phyloP scores from a whole-genome alignment of 2,113 vertebrate genomes.

The zebrafish (Danio rerio) region GRCz12tu NC_133194.1:10046001-10046500 shows the following conservation, averaged over 20 bases:
- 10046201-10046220: not conserved
- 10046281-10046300: not conserved
- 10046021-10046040: not conserved
- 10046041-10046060: not conserved
- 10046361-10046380: not conserved
- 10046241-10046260: not conserved
- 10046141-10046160: not conserved
- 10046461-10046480: conserved; percentile 78
- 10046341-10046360: not conserved
- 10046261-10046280: not conserved
- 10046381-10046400: not conserved
- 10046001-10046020: not conserved
- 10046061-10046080: conserved; percentile 12
- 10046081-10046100: not conserved
- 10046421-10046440: conserved; percentile 77
- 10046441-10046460: conserved; percentile 72
- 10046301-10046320: not conserved
- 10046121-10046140: not conserved
- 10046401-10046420: not conserved
- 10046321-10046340: not conserved
- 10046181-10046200: not conserved
- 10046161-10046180: not conserved
- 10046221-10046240: conserved; percentile 4
- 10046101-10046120: not conserved
- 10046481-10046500: not conserved